These are phyloP conservation scores for Drosophila lutescens DNA, from an alignment of 2,888 invertebrate species.

Conservation along the genomic window DNA sequence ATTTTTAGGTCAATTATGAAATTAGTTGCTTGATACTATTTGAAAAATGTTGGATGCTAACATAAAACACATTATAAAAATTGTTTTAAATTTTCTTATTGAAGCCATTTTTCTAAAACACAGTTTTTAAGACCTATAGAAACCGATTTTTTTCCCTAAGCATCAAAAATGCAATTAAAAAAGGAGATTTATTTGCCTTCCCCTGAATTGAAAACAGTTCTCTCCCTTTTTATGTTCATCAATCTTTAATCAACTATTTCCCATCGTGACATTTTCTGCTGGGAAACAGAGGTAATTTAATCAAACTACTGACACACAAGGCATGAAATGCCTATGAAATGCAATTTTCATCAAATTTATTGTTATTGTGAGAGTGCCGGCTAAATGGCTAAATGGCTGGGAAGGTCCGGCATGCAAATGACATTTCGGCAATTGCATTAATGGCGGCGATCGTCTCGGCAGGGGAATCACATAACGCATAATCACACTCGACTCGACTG, in stretches of 20 bases:
- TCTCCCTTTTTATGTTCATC: not conserved
- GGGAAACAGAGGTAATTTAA: conserved; percentile 47
- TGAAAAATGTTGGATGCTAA: too few relatives aligned
- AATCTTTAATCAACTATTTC: conserved; percentile 30
- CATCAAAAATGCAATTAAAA: not conserved
- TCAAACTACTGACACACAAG: conserved; percentile 71
- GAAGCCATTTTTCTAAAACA: not conserved
- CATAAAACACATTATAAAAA: too few relatives aligned
- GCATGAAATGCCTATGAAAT: conserved; percentile 70
- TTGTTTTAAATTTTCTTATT: too few relatives aligned
- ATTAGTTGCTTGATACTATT: too few relatives aligned
- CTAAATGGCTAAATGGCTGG: conserved; percentile 37
- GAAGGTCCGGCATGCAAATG: conserved; percentile 56
- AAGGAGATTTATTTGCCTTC: not conserved
- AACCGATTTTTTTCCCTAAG: too few relatives aligned
- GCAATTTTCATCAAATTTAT: conserved; percentile 78
- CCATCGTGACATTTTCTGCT: conserved; percentile 57
- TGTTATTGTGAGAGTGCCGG: conserved; percentile 61
- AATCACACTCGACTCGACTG: conserved; percentile 30
- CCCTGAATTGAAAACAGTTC: not conserved
- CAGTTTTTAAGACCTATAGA: not conserved
- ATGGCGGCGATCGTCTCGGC: conserved; percentile 70
- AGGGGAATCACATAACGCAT: not conserved
- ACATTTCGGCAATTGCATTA: conserved; percentile 71
- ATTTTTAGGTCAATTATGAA: too few relatives aligned